These are phyloP conservation scores for Philotrypesis tridentata DNA, from an alignment of 1,140 invertebrate species.

Conservation along the genomic window DNA sequence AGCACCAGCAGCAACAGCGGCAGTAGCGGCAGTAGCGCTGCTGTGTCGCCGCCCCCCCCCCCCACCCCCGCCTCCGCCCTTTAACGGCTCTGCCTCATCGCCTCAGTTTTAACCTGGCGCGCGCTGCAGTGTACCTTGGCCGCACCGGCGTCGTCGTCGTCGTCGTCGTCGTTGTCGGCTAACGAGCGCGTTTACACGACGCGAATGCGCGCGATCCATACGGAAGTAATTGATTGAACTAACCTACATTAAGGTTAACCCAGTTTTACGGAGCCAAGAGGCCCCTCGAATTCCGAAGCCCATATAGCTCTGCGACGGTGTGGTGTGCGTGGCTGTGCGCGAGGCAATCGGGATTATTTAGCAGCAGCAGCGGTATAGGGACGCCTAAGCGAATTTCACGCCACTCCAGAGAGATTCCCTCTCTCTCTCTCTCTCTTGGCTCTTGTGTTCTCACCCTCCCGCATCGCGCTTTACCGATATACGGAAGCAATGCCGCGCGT, in stretches of 20 bases:
- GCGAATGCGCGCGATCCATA: slow-evolving; percentile 20
- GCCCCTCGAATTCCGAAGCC: slow-evolving; percentile 27
- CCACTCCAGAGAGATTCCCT: no score
- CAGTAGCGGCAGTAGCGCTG: not conserved
- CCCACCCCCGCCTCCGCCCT: not conserved
- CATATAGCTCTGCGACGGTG: no score
- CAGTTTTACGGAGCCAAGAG: slow-evolving; percentile 18
- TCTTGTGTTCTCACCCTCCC: no score
- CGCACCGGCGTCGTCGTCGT: not conserved
- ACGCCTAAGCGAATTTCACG: not conserved
- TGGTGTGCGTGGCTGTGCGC: no score
- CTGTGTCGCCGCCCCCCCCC: not conserved
- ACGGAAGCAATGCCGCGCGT: not conserved
- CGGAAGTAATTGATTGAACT: slow-evolving; percentile 45
- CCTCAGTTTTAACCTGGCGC: slow-evolving; percentile 18
- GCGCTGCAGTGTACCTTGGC: not conserved
- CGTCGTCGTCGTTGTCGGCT: not conserved
- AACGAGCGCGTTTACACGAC: slow-evolving; percentile 24
- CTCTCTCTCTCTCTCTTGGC: not conserved
- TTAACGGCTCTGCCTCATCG: not conserved
- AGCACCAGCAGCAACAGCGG: no score
- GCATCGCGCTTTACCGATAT: not conserved
- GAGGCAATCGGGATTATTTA: slow-evolving; percentile 4
- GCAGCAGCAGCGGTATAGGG: not conserved
- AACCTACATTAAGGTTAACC: slow-evolving; percentile 40